phyloP scores from a whole-genome alignment of 2,113 vertebrate species.

The Melanostigma gelatinosum region DNA sequence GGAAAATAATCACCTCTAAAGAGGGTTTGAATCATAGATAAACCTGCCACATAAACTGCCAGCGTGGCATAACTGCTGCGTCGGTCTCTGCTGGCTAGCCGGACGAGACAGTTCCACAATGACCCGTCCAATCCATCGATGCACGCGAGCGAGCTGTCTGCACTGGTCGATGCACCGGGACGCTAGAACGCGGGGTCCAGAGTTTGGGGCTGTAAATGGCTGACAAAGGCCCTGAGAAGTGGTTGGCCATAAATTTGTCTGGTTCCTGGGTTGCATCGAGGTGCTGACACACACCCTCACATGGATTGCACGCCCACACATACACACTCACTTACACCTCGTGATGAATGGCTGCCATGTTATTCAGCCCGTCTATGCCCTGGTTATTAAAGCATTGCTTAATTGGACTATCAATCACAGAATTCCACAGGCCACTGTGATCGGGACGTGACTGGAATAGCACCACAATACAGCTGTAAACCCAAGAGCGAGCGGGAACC shows the following conservation, averaged over 20 bases:
- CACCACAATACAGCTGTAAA: constrained; percentile 41
- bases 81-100: constrained; percentile 49
- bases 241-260: constrained; percentile 60
- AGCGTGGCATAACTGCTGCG: constrained; percentile 36
- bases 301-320: constrained; percentile 43
- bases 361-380: constrained; percentile 70
- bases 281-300: constrained; percentile 40
- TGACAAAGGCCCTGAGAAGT: constrained; percentile 55
- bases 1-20: background rate
- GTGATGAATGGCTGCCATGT: constrained; percentile 78
- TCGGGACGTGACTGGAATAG: background rate
- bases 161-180: constrained; percentile 13
- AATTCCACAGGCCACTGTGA: constrained; percentile 55
- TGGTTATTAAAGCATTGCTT: constrained; percentile 80
- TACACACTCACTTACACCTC: constrained; percentile 47
- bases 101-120: constrained; percentile 36
- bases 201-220: constrained; percentile 41
- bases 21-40: background rate
- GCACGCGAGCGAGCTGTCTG: constrained; percentile 10
- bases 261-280: constrained; percentile 43
- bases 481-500: constrained; percentile 13
- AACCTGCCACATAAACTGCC: constrained; percentile 15
- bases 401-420: constrained; percentile 82
- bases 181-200: constrained; percentile 27
- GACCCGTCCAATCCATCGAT: constrained; percentile 44